These are phyloP conservation scores for Tinamus guttatus DNA, from an alignment of 2,113 vertebrate genomes.

Conservation along the genomic window DNA sequence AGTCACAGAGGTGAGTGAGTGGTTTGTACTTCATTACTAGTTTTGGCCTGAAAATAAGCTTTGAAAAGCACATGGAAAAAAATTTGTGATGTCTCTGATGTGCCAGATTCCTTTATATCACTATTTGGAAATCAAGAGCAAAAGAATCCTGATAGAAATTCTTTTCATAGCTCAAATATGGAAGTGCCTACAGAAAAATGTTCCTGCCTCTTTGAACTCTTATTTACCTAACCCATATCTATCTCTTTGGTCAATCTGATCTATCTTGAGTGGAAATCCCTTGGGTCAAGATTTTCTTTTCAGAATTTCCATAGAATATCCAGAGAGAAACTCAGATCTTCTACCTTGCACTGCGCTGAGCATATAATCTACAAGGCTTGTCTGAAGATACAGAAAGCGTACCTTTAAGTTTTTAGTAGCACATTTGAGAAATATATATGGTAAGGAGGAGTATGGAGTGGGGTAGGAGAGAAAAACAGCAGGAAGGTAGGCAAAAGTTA, in stretches of 20 bases:
- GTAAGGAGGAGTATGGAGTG: neutral
- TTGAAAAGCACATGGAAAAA: neutral
- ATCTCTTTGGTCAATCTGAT: neutral
- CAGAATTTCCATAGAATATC: neutral
- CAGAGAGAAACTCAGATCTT: neutral
- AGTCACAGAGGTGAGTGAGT: neutral
- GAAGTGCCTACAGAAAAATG: neutral
- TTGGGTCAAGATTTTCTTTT: neutral
- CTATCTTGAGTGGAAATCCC: neutral
- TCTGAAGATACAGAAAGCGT: neutral
- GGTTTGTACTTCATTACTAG: neutral
- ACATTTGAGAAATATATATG: neutral
- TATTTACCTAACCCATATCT: neutral
- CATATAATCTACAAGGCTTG: accelerated
- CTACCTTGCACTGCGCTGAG: neutral
- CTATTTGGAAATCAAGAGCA: neutral
- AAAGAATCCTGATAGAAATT: too few relatives aligned
- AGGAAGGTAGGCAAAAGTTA: neutral
- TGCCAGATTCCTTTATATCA: accelerated
- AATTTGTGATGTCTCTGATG: neutral
- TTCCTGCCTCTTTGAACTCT: neutral
- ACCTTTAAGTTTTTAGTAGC: neutral
- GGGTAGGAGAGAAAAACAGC: accelerated
- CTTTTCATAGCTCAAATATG: too few relatives aligned
- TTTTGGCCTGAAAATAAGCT: neutral